Conservation (phyloP, 2,113 vertebrate species). For the Chionis minor region DNA sequence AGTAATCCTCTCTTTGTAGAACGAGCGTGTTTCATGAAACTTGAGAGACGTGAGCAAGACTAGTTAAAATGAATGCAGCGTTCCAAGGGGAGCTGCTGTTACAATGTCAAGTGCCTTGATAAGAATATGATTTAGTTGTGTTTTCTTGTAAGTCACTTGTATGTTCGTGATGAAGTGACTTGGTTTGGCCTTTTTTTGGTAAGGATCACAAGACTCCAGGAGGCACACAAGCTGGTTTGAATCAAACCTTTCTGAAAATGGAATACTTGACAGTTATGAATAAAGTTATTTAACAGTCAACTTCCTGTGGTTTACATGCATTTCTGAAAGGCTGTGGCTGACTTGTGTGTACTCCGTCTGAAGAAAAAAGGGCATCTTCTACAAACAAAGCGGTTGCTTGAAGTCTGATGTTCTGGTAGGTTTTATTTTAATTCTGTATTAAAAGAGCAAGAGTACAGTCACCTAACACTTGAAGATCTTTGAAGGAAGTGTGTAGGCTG, state of each 20-base stretch:
- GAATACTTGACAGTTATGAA: conserved; percentile 59
- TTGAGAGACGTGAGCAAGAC: not conserved
- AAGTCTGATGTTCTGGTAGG: not conserved
- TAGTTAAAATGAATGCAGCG: not conserved
- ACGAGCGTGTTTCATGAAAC: not conserved
- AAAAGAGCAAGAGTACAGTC: not conserved
- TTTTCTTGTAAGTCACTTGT: not conserved
- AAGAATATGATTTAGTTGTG: not conserved
- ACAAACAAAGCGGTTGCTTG: not conserved
- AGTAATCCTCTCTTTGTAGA: not conserved
- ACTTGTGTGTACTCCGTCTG: not conserved
- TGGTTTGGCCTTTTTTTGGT: not conserved
- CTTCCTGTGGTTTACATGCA: conserved; percentile 63
- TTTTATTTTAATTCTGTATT: not conserved
- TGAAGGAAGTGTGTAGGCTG: not conserved
- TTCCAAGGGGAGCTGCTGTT: not conserved
- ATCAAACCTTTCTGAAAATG: conserved; percentile 60
- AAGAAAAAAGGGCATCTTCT: not conserved
- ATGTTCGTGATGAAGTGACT: not conserved
- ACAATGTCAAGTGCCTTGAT: not conserved
- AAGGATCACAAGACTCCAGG: not conserved
- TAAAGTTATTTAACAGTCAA: conserved; percentile 62
- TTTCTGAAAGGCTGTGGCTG: conserved; percentile 36
- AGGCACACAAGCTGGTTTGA: conserved; percentile 22
- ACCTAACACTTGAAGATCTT: not conserved